Evolutionary conservation across 2,797 vertebrate species (phyloP).

Genomic region (Numenius phaeopus): DNA sequence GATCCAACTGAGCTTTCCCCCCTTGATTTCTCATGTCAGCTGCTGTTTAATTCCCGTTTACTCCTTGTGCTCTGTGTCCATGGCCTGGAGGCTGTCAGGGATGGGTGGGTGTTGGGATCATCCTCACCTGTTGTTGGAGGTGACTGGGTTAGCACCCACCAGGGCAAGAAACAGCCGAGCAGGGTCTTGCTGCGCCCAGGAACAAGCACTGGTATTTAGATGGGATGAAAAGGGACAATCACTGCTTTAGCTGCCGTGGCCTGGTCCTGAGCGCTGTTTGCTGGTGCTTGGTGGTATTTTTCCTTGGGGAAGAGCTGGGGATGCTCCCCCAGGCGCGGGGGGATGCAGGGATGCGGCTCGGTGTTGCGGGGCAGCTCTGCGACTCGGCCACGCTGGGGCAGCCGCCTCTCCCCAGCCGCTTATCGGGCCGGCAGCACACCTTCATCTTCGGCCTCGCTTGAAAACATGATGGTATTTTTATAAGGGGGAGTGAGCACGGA

Average conservation of each 20-base stretch:
- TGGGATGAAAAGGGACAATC: background rate
- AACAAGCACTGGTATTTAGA: background rate
- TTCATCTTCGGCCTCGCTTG: background rate
- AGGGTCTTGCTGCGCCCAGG: background rate
- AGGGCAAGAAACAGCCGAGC: background rate
- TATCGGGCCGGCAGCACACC: background rate
- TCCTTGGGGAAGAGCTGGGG: background rate
- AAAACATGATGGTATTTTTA: background rate
- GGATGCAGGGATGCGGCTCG: background rate
- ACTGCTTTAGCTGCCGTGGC: background rate
- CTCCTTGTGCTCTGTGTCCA: background rate
- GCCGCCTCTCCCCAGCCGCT: background rate
- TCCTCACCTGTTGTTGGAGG: background rate
- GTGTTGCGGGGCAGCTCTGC: background rate
- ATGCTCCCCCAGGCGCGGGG: rapidly evolving
- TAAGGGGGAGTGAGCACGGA: background rate
- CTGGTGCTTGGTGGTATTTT: background rate
- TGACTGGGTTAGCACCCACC: background rate
- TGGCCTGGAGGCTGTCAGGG: background rate
- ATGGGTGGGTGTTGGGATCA: rapidly evolving
- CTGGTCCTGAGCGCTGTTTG: background rate
- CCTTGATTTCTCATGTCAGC: background rate
- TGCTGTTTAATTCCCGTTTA: background rate
- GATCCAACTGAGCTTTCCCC: background rate
- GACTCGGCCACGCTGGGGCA: background rate